A percentile compares a stretch with the other conserved stretches of the same genome.
phyloP scores from a whole-genome alignment of 2,797 vertebrate species.

The Gallinago stenura region DNA sequence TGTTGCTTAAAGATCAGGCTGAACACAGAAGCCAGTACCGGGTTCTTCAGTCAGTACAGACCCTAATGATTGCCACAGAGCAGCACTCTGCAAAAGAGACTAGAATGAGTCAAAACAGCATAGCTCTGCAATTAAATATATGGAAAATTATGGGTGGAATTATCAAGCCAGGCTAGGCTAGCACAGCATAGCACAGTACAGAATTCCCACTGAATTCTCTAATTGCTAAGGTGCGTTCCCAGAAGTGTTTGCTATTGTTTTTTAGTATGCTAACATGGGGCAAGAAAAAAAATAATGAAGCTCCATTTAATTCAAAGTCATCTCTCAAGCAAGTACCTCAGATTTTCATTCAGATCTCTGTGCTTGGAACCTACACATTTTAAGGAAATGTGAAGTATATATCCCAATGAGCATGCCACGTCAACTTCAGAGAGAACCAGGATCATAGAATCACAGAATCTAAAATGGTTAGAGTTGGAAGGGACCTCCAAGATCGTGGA shows the following conservation, averaged over 20 bases:
- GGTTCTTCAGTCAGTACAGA: not conserved
- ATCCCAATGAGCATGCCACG: not conserved
- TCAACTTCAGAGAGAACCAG: not conserved
- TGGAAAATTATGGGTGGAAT: not conserved
- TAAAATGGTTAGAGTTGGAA: too few relatives aligned
- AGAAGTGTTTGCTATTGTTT: not conserved
- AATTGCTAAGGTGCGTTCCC: not conserved
- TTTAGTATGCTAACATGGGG: not conserved
- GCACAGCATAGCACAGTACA: not conserved
- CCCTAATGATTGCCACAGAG: not conserved
- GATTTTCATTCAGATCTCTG: not conserved
- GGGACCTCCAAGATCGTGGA: too few relatives aligned
- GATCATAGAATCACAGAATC: not conserved
- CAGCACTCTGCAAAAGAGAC: not conserved
- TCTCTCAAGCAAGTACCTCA: not conserved
- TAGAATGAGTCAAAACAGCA: not conserved
- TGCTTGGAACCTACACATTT: not conserved
- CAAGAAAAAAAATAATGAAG: not conserved
- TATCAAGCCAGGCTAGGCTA: not conserved
- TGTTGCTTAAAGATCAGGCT: not conserved
- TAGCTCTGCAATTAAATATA: not conserved
- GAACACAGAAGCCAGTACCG: not conserved
- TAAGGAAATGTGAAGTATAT: not conserved
- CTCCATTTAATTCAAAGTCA: not conserved
- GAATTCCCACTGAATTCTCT: not conserved